Evolutionary conservation across 92 coral and sea anemone genomes (phyloP).

Genomic region (Epizoanthus rinbou): DNA sequence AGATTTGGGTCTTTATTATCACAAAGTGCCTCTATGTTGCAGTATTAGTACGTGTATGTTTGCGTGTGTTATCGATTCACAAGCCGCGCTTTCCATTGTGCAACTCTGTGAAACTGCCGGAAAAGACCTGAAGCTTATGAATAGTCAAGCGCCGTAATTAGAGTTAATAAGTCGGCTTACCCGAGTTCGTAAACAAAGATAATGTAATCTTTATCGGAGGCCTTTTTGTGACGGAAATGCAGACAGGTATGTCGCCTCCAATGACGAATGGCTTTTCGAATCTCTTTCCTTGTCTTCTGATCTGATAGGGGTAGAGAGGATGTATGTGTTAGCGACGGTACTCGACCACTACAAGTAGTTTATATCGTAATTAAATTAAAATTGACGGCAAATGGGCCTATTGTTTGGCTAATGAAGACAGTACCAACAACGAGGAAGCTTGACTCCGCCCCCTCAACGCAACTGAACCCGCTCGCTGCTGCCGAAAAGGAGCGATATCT

Average conservation of each 20-base stretch:
- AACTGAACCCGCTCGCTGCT: constrained; percentile 54
- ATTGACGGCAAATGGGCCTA: constrained; percentile 76
- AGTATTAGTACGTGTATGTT: constrained; percentile 33
- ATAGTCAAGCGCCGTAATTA: constrained; percentile 29
- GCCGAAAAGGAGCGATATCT: constrained; percentile 39
- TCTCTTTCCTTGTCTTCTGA: constrained; percentile 72
- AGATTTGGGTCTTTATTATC: constrained; percentile 23
- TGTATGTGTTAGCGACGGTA: constrained; percentile 40
- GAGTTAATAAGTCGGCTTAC: constrained; percentile 66
- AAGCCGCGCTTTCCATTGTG: constrained; percentile 38
- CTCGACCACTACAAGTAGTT: constrained; percentile 58
- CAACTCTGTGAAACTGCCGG: constrained; percentile 37
- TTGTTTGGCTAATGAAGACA: constrained; percentile 67
- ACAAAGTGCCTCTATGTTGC: constrained; percentile 12
- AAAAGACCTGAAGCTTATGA: constrained; percentile 45
- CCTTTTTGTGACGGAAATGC: constrained; percentile 84
- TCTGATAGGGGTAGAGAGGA: constrained; percentile 51
- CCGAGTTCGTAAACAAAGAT: constrained; percentile 93
- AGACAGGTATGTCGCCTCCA: constrained; percentile 94
- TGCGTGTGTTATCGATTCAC: constrained; percentile 43
- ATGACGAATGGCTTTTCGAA: constrained; percentile 86
- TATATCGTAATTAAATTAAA: constrained; percentile 78
- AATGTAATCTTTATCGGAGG: constrained; percentile 85
- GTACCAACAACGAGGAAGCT: constrained; percentile 49
- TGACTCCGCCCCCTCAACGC: constrained; percentile 91